phyloP scores from a whole-genome alignment of 2,113 vertebrate genomes.

The Thymallus thymallus region DNA sequence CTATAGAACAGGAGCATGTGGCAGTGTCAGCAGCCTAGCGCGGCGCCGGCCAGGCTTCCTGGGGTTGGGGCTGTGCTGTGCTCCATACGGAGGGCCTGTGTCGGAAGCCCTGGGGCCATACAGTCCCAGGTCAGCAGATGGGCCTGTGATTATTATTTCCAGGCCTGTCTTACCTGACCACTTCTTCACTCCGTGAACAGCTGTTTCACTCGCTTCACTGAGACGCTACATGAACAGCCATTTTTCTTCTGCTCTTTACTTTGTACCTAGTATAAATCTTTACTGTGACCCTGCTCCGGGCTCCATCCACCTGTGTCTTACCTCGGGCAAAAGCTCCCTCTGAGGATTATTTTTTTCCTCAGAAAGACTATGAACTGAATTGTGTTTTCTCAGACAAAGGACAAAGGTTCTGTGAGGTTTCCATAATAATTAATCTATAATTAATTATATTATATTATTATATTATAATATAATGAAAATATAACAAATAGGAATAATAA shows the following conservation, averaged over 20 bases:
- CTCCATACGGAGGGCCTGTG: slow-evolving; percentile 89
- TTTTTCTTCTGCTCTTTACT: slow-evolving; percentile 94
- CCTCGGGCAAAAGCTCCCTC: slow-evolving; percentile 82
- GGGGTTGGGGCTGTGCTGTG: slow-evolving; percentile 71
- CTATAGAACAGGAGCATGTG: slow-evolving; percentile 74
- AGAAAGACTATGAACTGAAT: slow-evolving; percentile 52
- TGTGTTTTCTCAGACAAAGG: slow-evolving; percentile 59
- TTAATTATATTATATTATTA: too few relatives aligned
- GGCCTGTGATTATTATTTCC: slow-evolving; percentile 92
- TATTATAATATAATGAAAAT: not conserved
- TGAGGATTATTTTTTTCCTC: slow-evolving; percentile 59
- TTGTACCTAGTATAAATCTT: slow-evolving; percentile 94
- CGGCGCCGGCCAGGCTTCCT: slow-evolving; percentile 72
- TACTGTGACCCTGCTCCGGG: slow-evolving; percentile 87
- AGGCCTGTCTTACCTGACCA: slow-evolving; percentile 91
- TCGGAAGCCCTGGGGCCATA: slow-evolving; percentile 82
- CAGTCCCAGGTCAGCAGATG: slow-evolving; percentile 96
- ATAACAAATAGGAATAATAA: not conserved
- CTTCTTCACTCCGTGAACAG: slow-evolving; percentile 92
- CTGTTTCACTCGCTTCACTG: slow-evolving; percentile 93
- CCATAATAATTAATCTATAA: not conserved
- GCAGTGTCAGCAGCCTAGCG: slow-evolving; percentile 76
- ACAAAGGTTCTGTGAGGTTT: slow-evolving; percentile 12
- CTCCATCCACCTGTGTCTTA: slow-evolving; percentile 92
- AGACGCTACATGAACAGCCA: slow-evolving; percentile 80